These are phyloP conservation scores for Oreocharis arfaki DNA, from an alignment of 2,113 vertebrate genomes.

Conservation along the genomic window DNA sequence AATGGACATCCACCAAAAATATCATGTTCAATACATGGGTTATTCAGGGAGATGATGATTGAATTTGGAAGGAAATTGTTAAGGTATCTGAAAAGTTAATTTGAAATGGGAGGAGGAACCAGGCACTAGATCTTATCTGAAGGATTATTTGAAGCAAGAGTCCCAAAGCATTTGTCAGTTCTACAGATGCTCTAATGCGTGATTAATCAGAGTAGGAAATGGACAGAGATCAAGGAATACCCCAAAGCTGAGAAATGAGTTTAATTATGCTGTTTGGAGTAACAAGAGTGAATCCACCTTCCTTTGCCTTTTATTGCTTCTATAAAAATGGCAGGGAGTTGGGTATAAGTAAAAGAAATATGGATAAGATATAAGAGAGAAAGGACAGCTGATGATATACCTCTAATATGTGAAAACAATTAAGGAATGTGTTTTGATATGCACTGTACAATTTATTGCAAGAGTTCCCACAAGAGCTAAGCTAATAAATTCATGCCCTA, in stretches of 20 bases:
- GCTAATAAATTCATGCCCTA: conserved; percentile 10
- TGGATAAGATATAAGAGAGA: not conserved
- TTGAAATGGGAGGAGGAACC: not conserved
- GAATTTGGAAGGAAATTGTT: conserved; percentile 16
- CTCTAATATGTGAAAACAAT: not conserved
- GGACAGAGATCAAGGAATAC: not conserved
- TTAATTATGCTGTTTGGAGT: not conserved
- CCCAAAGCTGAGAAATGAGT: not conserved
- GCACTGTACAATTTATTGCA: not conserved
- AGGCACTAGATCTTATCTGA: conserved; percentile 29
- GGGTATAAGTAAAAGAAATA: not conserved
- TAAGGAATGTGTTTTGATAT: not conserved
- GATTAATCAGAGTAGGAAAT: not conserved
- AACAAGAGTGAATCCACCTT: not conserved
- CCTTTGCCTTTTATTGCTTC: not conserved
- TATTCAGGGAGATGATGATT: not conserved
- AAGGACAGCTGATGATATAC: not conserved
- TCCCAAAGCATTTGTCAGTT: not conserved
- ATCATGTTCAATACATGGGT: not conserved
- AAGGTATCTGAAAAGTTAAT: conserved; percentile 34
- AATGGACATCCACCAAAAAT: conserved; percentile 20
- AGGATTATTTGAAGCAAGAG: not conserved
- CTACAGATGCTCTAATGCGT: not conserved
- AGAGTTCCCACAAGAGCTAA: not conserved
- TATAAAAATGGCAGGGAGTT: not conserved